Evolutionary conservation across 1,140 invertebrate species (phyloP).

Genomic region (Cydia splendana): DNA sequence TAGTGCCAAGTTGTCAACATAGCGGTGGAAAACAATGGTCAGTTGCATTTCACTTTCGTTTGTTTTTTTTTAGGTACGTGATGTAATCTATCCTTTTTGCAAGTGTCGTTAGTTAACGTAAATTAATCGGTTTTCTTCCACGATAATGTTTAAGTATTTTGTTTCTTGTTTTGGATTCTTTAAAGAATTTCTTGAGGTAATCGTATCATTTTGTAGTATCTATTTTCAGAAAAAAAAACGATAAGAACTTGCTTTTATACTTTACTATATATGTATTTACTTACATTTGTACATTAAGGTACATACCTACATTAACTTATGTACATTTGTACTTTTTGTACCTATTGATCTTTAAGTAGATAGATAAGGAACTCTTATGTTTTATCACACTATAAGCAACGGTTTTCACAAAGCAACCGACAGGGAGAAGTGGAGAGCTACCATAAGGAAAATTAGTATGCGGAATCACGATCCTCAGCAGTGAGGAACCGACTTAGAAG

Average conservation of each 20-base stretch:
- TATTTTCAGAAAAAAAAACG: too few species aligned
- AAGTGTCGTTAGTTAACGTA: neutral
- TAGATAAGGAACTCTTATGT: neutral
- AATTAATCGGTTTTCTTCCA: neutral
- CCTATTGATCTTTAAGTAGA: too few species aligned
- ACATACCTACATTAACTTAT: too few species aligned
- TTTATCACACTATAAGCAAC: too few species aligned
- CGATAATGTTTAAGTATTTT: neutral
- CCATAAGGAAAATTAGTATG: too few species aligned
- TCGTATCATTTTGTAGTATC: neutral
- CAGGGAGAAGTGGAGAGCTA: too few species aligned
- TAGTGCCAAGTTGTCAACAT: conserved; percentile 7
- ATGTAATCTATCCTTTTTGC: conserved; percentile 24
- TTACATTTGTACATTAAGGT: too few species aligned
- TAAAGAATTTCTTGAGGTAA: neutral
- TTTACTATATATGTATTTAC: too few species aligned
- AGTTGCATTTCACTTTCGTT: conserved; percentile 57
- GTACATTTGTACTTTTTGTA: neutral
- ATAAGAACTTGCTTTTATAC: too few species aligned
- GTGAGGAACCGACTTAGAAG: too few species aligned
- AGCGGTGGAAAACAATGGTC: conserved; percentile 57
- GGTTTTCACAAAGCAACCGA: too few species aligned
- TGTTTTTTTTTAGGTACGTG: conserved; percentile 30
- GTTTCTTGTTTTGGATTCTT: neutral
- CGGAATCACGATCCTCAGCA: too few species aligned